Conservation (phyloP, 2,888 invertebrate species). For the Diadegma fenestrale region DNA sequence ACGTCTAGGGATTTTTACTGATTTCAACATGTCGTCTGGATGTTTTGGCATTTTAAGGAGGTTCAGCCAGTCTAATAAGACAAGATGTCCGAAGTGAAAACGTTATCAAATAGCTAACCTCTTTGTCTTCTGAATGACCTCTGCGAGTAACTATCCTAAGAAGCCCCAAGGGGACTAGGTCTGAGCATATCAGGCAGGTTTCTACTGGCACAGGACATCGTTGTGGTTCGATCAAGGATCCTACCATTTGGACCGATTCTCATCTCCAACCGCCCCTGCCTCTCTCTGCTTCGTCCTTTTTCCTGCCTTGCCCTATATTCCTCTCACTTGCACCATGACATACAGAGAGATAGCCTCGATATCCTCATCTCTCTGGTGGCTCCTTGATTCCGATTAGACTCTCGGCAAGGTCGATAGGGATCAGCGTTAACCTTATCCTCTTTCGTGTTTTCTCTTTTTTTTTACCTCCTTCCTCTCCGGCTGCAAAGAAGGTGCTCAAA, state of each 20-base stretch:
- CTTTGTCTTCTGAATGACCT: conserved; percentile 46
- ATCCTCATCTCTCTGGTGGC: conserved; percentile 57
- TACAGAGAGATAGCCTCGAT: conserved; percentile 25
- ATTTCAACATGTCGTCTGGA: neutral
- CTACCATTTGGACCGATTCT: conserved; percentile 42
- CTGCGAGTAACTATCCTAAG: conserved; percentile 33
- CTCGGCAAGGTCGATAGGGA: conserved; percentile 58
- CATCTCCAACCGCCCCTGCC: conserved; percentile 28
- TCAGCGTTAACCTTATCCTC: conserved; percentile 34
- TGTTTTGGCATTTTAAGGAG: neutral
- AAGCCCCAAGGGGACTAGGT: conserved; percentile 53
- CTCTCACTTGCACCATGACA: conserved; percentile 9
- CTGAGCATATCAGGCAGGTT: conserved; percentile 39
- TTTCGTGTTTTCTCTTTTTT: conserved; percentile 16
- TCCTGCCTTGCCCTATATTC: neutral
- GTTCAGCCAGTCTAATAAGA: neutral
- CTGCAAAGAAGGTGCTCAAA: conserved; percentile 27
- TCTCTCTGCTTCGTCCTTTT: neutral
- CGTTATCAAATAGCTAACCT: conserved; percentile 8
- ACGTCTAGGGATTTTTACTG: neutral
- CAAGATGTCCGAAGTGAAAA: neutral
- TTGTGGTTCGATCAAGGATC: conserved; percentile 57
- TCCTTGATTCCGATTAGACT: conserved; percentile 66
- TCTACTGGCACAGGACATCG: conserved; percentile 41
- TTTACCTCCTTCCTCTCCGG: neutral